Conservation (phyloP, 2,888 invertebrate genomes). For the Platycnemis pennipes region DNA sequence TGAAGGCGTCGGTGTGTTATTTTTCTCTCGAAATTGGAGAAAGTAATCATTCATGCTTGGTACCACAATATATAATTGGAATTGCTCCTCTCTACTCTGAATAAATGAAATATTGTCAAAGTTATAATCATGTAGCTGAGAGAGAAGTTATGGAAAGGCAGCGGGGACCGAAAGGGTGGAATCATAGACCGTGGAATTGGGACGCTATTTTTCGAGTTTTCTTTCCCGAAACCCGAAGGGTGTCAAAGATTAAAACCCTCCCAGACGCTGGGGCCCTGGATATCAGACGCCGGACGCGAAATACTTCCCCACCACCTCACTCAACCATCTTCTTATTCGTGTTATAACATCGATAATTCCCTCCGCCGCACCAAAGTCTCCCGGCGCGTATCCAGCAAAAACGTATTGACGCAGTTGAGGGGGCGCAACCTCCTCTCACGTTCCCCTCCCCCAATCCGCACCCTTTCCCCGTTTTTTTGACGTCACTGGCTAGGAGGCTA, state of each 20-base stretch:
- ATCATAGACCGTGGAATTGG: neutral
- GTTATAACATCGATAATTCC: constrained; percentile 38
- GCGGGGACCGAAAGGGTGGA: neutral
- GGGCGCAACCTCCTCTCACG: neutral
- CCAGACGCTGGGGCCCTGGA: neutral
- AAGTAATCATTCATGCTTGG: neutral
- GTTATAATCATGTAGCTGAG: too few species aligned
- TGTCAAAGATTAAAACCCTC: neutral
- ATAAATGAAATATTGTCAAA: too few species aligned
- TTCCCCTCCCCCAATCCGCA: neutral
- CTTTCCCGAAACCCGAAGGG: neutral
- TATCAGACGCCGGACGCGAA: constrained; percentile 22
- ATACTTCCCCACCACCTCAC: neutral
- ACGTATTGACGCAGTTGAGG: constrained; percentile 29
- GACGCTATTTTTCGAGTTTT: neutral
- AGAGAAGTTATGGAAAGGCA: too few species aligned
- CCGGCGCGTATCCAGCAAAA: constrained; percentile 47
- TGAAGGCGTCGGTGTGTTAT: neutral
- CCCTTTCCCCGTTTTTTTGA: constrained; percentile 9
- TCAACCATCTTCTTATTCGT: neutral
- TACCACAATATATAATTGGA: neutral
- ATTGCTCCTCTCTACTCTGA: too few species aligned
- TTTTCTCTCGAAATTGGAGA: neutral
- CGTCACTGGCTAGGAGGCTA: constrained; percentile 53
- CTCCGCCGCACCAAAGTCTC: constrained; percentile 28